Conservation (phyloP, 2,797 vertebrate genomes). For the Anableps anableps region DNA sequence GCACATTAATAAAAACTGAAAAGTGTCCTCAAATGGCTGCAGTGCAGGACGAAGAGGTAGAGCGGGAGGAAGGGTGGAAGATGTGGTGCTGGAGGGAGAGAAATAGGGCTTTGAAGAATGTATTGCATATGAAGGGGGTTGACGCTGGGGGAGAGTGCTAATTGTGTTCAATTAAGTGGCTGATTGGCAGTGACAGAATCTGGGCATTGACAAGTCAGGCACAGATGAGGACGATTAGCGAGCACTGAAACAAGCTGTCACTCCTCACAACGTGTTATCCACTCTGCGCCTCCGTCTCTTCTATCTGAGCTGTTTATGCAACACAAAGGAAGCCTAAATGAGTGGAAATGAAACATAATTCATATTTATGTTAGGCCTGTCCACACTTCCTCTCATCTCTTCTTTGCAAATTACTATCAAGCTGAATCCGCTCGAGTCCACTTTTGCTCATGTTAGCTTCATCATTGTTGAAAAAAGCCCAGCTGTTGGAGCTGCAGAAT, state of each 20-base stretch:
- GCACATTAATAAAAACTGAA: constrained; percentile 89
- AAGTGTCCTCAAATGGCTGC: constrained; percentile 78
- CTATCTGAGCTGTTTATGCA: constrained; percentile 31
- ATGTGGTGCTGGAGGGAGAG: constrained; percentile 48
- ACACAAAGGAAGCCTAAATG: constrained; percentile 41
- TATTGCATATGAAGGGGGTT: constrained; percentile 40
- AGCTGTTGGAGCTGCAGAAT: constrained; percentile 60
- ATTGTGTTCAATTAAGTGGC: constrained; percentile 88
- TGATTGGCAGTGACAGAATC: constrained; percentile 93
- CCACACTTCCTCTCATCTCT: constrained; percentile 9
- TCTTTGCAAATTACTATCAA: constrained; percentile 42
- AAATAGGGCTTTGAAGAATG: constrained; percentile 69
- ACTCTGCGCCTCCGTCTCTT: constrained; percentile 26
- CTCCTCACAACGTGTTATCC: constrained; percentile 85
- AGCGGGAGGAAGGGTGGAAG: constrained; percentile 5
- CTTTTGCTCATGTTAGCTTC: constrained; percentile 29
- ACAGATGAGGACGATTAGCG: constrained; percentile 89
- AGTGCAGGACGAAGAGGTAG: constrained; percentile 57
- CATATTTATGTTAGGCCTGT: constrained; percentile 42
- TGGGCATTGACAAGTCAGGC: constrained; percentile 90
- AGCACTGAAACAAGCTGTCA: constrained; percentile 91
- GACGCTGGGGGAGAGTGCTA: constrained; percentile 71
- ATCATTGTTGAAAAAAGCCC: constrained; percentile 47
- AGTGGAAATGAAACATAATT: constrained; percentile 29
- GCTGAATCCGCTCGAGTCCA: constrained; percentile 24